These are phyloP conservation scores for Scolopax rusticola DNA, from an alignment of 2,797 vertebrate genomes.

Conservation along the genomic window DNA sequence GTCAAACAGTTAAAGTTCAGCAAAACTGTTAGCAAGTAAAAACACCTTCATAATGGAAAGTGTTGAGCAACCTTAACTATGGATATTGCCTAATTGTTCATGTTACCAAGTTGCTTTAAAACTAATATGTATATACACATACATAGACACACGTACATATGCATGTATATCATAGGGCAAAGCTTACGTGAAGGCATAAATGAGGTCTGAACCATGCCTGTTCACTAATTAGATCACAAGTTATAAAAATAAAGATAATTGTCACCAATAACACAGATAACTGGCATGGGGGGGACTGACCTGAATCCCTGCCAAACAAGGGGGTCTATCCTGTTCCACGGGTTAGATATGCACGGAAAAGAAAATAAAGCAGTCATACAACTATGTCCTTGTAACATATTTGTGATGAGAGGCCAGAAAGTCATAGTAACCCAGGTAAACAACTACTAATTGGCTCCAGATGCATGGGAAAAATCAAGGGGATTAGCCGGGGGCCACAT, in stretches of 20 bases:
- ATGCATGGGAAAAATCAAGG: not conserved
- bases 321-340: not conserved
- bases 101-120: not conserved
- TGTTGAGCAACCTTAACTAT: not conserved
- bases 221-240: not conserved
- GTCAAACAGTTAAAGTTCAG: not conserved
- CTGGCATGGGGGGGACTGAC: not conserved
- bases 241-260: not conserved
- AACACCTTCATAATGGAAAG: not conserved
- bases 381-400: not conserved
- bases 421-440: not conserved
- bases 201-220: not conserved
- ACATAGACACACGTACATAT: not conserved
- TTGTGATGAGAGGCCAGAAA: not conserved
- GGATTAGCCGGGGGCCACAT: fast-evolving
- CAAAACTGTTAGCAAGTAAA: not conserved
- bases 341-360: not conserved
- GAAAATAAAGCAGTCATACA: not conserved
- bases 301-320: not conserved
- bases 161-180: not conserved
- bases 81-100: not conserved
- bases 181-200: not conserved
- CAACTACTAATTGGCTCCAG: not conserved
- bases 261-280: not conserved
- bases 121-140: not conserved